Base-by-base conservation (phyloP, 2,888 invertebrate genomes). In the Brachypterus glaber region DNA sequence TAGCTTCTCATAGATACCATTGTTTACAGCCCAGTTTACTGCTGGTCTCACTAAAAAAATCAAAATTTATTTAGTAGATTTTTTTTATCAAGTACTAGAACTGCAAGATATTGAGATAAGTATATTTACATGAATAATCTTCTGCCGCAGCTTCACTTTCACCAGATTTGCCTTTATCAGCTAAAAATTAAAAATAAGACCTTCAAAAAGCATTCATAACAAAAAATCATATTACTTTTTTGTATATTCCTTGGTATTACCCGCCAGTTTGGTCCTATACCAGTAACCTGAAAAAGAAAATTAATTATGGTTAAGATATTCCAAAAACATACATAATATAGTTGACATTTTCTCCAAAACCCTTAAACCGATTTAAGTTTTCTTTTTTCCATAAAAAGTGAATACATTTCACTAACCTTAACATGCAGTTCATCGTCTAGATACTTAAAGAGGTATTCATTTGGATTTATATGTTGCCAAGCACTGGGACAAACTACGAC, bases 391-490 rank as follows among this genome's bases (percentile, higher is more conserved):
- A n/a, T n/a, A n/a, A n/a, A n/a, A n/a, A n/a, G n/a, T n/a, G n/a
- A n/a, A n/a, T n/a, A n/a, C n/a, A n/a, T n/a, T n/a, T 3, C 25
- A 25, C 30, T 43, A 15, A 73, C 58, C 48, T 70, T 69, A 1
- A 70, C 71, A 51, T 76, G 76, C 30, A 67, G 54, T 2, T 69
- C 71, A 47, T 76, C 74, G 0, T 69, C 64, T 43, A 70, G 63
- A 1, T 66, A 66, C 54, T 75, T 71, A 13, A 70, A 69, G 31
- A 72, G 59, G 51, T 77, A 79, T 47, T 78, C 76, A 11, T 68
- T 70, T 8, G 73, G 70, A 48, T 74, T 75, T 2, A 74, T 68
- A 59, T 74, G 75, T 45, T 68, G 69, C 73, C 76, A 77, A 7
- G 74, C 74, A 33, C 72, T 73, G 7, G 70, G 67, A 0, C 77